phyloP scores from a whole-genome alignment of 2,113 vertebrate species.

The Otolemur garnettii region DNA sequence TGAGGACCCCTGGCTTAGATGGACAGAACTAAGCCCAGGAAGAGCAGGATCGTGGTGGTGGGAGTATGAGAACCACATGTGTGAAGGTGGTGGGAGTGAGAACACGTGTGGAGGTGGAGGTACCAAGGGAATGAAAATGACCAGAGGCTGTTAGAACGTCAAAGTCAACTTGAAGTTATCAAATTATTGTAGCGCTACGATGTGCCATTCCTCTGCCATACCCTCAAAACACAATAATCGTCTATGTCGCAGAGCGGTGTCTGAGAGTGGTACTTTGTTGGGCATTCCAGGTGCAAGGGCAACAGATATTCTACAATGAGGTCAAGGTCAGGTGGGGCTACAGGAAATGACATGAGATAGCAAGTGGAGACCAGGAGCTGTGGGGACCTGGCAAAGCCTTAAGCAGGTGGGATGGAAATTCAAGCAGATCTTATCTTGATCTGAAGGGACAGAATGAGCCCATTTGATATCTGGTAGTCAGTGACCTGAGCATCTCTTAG shows the following conservation, averaged over 20 bases:
- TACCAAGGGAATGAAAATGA: not conserved
- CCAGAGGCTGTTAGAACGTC: not conserved
- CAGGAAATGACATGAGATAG: not conserved
- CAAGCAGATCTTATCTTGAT: not conserved
- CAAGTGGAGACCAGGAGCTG: not conserved
- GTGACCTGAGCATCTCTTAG: too few relatives aligned
- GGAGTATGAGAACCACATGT: fast-evolving
- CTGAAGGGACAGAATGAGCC: not conserved
- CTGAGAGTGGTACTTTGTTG: not conserved
- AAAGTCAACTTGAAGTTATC: too few relatives aligned
- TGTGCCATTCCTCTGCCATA: not conserved
- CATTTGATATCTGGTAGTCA: not conserved
- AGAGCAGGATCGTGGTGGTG: too few relatives aligned
- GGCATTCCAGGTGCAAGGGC: not conserved
- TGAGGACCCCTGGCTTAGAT: not conserved
- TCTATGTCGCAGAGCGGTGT: too few relatives aligned
- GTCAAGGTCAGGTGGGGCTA: too few relatives aligned
- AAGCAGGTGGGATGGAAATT: not conserved
- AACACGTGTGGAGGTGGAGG: too few relatives aligned
- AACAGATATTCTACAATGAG: fast-evolving
- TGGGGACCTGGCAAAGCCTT: not conserved
- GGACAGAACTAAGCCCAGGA: not conserved
- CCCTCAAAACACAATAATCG: too few relatives aligned
- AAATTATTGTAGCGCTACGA: too few relatives aligned
- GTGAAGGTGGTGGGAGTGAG: not conserved